phyloP scores from a whole-genome alignment of 1,140 invertebrate species.

The Berghia stephanieae region DNA sequence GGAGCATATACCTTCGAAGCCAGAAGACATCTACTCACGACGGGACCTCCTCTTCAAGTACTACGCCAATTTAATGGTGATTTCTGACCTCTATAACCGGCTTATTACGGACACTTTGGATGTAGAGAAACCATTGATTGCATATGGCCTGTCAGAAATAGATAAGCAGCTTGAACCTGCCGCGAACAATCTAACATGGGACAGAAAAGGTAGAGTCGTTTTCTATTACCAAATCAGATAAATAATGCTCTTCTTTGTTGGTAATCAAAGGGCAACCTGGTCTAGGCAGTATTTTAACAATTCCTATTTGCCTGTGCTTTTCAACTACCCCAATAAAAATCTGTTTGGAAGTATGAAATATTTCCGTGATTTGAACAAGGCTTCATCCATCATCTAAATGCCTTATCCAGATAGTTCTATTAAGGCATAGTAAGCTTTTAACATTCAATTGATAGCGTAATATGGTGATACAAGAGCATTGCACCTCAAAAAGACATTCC shows the following conservation, averaged over 20 bases:
- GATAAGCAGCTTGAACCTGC: constrained; percentile 82
- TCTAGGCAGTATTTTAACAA: background rate
- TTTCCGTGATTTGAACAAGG: background rate
- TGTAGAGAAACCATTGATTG: constrained; percentile 85
- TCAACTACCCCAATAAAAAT: background rate
- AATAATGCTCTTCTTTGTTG: background rate
- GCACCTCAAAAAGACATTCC: too few relatives aligned
- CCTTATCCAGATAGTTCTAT: too few relatives aligned
- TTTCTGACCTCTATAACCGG: constrained; percentile 75
- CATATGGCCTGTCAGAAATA: constrained; percentile 80
- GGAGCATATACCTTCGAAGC: constrained; percentile 65
- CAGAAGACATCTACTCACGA: constrained; percentile 59
- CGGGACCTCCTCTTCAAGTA: constrained; percentile 66
- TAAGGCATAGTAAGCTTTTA: too few relatives aligned
- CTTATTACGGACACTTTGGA: constrained; percentile 79
- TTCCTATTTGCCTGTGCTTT: background rate
- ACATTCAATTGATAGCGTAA: too few relatives aligned
- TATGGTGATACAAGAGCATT: too few relatives aligned
- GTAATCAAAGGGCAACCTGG: background rate
- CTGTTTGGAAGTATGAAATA: background rate
- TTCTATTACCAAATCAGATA: background rate
- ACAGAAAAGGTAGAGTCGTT: constrained; percentile 73
- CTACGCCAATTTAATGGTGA: constrained; percentile 66
- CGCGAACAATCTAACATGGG: constrained; percentile 82
- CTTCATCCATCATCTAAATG: too few relatives aligned